Conservation (phyloP, 1,140 invertebrate species). For the Ooceraea biroi region DNA sequence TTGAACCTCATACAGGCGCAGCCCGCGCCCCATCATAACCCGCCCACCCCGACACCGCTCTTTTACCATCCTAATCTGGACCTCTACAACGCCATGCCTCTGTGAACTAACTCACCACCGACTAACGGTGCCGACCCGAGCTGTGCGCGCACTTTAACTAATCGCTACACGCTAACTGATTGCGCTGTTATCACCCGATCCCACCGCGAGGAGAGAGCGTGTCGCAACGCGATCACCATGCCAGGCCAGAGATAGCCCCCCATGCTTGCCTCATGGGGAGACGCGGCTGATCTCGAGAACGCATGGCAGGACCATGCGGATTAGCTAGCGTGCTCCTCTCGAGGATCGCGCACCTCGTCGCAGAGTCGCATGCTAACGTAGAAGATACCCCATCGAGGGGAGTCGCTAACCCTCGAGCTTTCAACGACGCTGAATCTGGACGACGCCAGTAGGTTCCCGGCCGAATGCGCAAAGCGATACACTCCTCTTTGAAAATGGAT, state of each 20-base stretch:
- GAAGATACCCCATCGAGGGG: no score
- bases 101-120: constrained; percentile 88
- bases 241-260: background rate
- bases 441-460: constrained; percentile 15
- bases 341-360: background rate
- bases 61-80: constrained; percentile 86
- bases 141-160: constrained; percentile 80
- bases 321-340: background rate
- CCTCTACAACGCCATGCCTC: constrained; percentile 92
- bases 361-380: background rate
- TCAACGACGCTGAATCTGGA: background rate
- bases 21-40: constrained; percentile 84
- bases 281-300: background rate
- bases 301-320: background rate
- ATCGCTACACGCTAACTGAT: constrained; percentile 82
- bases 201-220: constrained; percentile 47
- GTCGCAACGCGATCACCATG: constrained; percentile 6
- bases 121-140: constrained; percentile 68
- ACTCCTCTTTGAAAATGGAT: background rate
- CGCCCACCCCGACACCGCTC: constrained; percentile 87
- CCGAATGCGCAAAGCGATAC: background rate
- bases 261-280: background rate
- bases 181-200: constrained; percentile 60
- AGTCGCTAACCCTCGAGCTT: no score
- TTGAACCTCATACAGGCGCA: constrained; percentile 85